These are phyloP conservation scores for Archegozetes longisetosus DNA, from an alignment of 1,140 invertebrate species.

Conservation along the genomic window DNA sequence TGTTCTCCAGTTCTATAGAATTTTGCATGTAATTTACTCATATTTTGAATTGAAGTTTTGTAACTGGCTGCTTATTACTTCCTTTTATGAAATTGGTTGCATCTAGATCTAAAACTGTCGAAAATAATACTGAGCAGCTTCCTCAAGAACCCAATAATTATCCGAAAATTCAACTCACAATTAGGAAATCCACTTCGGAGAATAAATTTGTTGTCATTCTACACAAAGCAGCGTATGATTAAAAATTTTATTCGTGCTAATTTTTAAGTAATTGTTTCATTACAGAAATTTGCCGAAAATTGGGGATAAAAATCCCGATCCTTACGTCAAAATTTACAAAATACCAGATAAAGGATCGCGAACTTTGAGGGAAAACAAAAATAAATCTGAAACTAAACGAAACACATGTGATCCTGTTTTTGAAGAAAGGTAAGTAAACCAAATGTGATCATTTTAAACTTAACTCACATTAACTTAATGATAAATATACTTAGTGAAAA, in stretches of 20 bases:
- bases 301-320: conserved; percentile 1
- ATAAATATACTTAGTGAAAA: no score
- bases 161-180: neutral
- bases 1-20: no score
- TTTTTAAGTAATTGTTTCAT: neutral
- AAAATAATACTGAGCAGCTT: no score
- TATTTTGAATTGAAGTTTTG: no score
- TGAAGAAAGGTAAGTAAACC: conserved; percentile 16
- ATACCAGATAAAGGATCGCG: neutral
- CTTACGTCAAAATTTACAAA: conserved; percentile 8
- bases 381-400: neutral
- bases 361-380: neutral
- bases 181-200: neutral
- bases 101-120: no score
- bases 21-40: no score
- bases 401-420: conserved; percentile 17
- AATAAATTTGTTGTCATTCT: neutral
- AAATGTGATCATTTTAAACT: no score
- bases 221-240: conserved; percentile 6
- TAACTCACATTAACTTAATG: no score
- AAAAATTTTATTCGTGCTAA: neutral
- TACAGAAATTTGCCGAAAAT: conserved; percentile 2
- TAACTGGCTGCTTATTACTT: no score
- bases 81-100: no score
- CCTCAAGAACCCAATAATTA: no score